These are phyloP conservation scores for Phyllotreta cruciferae DNA, from an alignment of 2,888 invertebrate species.

Conservation along the genomic window DNA sequence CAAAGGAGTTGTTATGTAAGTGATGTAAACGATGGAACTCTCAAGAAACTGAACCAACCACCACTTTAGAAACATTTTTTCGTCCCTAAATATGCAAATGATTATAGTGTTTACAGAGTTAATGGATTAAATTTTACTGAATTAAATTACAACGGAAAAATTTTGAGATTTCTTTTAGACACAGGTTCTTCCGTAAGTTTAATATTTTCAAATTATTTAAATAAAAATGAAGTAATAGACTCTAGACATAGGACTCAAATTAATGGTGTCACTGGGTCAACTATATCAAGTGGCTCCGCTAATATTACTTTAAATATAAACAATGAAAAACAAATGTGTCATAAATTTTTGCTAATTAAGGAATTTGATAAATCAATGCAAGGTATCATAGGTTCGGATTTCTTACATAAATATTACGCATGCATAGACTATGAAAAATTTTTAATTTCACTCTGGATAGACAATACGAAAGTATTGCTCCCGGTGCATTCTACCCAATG, in stretches of 20 bases:
- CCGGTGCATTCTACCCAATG: constrained; percentile 26
- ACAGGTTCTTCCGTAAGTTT: constrained; percentile 24
- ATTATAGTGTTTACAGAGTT: not conserved
- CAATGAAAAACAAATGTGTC: constrained; percentile 19
- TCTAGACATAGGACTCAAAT: constrained; percentile 22
- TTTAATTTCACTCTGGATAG: constrained; percentile 23
- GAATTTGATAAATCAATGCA: constrained; percentile 22
- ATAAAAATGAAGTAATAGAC: constrained; percentile 24
- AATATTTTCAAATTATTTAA: constrained; percentile 22
- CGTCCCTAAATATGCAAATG: constrained; percentile 3
- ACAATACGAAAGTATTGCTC: constrained; percentile 8
- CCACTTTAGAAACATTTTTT: not conserved
- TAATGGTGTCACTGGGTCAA: constrained; percentile 25
- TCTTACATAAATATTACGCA: constrained; percentile 25
- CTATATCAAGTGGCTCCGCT: constrained; percentile 26
- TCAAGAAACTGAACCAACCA: not conserved
- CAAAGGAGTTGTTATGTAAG: not conserved
- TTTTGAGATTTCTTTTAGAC: constrained; percentile 26
- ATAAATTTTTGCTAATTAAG: constrained; percentile 30
- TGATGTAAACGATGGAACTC: not conserved
- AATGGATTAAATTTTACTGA: constrained; percentile 22
- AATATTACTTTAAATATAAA: constrained; percentile 24
- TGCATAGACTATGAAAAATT: too few relatives aligned
- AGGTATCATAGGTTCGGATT: constrained; percentile 29
- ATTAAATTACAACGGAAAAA: constrained; percentile 6